phyloP scores from a whole-genome alignment of 2,888 invertebrate species.

The Sturmia bella region DNA sequence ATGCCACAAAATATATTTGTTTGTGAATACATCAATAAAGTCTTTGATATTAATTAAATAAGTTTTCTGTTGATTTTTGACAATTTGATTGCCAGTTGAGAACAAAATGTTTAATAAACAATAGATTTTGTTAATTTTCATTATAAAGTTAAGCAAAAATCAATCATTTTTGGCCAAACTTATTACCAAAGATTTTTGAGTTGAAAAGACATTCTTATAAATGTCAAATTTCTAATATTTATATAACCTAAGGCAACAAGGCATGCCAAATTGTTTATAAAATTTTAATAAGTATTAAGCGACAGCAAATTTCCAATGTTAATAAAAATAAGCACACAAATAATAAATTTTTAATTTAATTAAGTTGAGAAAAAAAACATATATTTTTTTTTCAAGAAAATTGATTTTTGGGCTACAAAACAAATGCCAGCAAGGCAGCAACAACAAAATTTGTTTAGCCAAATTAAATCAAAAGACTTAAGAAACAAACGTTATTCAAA shows the following conservation, averaged over 20 bases:
- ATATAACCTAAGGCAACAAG: slow-evolving; percentile 55
- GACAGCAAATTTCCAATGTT: slow-evolving; percentile 2
- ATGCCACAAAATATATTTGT: not conserved
- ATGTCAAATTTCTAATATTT: slow-evolving; percentile 55
- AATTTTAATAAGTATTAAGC: not conserved
- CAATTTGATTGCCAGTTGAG: not conserved
- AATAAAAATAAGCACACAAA: slow-evolving; percentile 35
- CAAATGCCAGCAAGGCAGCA: slow-evolving; percentile 12
- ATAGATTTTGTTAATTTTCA: not conserved
- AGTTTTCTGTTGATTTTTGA: not conserved
- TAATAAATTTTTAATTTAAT: slow-evolving; percentile 49
- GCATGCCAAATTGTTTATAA: slow-evolving; percentile 45
- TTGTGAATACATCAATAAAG: too few relatives aligned
- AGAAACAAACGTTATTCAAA: slow-evolving; percentile 74
- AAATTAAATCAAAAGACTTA: slow-evolving; percentile 76
- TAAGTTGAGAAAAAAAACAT: slow-evolving; percentile 4
- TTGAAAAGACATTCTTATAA: slow-evolving; percentile 49
- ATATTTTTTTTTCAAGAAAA: too few relatives aligned
- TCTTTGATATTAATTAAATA: too few relatives aligned
- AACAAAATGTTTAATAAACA: not conserved
- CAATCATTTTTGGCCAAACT: slow-evolving; percentile 20
- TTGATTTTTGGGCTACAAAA: not conserved
- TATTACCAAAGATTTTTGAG: slow-evolving; percentile 27
- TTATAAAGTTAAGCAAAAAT: slow-evolving; percentile 36
- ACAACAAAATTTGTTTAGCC: slow-evolving; percentile 47